A percentile compares a stretch with the other conserved stretches of the same genome.
These are phyloP conservation scores for Coelinius sp. DNA, from an alignment of 2,888 invertebrate genomes.

Conservation along the genomic window DNA sequence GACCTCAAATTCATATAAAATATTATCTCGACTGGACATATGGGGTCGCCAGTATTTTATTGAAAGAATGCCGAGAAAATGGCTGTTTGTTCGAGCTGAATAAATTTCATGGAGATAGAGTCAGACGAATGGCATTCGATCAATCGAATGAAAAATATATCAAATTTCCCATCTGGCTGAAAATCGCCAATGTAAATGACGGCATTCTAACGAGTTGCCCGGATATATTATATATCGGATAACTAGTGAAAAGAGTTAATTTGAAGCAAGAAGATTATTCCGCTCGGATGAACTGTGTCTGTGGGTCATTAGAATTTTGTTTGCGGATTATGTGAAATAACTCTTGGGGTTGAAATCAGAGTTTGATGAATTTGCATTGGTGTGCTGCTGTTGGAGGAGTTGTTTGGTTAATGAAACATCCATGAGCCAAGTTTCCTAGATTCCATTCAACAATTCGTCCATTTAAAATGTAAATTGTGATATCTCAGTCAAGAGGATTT, in stretches of 20 bases:
- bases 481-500: neutral
- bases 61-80: neutral
- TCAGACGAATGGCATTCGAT: too few species aligned
- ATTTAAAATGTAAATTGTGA: neutral
- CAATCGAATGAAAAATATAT: neutral
- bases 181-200: neutral
- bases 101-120: neutral
- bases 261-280: neutral
- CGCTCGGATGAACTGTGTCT: neutral
- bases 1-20: neutral
- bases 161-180: neutral
- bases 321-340: slow-evolving; percentile 12
- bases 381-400: neutral
- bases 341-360: neutral
- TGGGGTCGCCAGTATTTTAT: neutral
- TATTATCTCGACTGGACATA: neutral
- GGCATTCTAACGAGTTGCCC: neutral
- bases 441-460: neutral
- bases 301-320: slow-evolving; percentile 15
- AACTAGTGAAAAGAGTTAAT: neutral
- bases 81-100: neutral
- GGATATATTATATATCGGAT: neutral
- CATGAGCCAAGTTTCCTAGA: neutral
- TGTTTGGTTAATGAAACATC: neutral
- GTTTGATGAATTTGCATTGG: neutral